Evolutionary conservation across 2,888 invertebrate genomes (phyloP), one percentile per base, ranked within the genome.

Genomic region (Drosophila mimetica): DNA sequence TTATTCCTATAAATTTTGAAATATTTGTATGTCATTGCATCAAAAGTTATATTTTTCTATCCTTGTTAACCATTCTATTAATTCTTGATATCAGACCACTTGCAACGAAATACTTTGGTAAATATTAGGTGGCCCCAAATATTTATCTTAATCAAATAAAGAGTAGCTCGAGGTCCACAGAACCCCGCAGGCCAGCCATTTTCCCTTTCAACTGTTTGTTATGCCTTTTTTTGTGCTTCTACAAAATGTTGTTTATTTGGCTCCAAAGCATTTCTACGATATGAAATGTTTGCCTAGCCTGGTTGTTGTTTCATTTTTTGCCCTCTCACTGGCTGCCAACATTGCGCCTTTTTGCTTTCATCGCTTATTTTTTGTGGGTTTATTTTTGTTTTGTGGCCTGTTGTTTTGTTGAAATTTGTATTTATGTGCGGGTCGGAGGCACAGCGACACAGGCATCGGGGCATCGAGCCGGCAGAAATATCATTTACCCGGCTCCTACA

Each of bases 341-440:
- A 79, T 54, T 66, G 66, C 63, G 53, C 63, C 53, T 63, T 61
- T 71, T 64, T 77, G 75, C 77, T 77, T 87, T 85, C 83, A 73
- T 75, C 83, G 83, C 74, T 60, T 75, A 39, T 74, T 70, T 76
- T 51, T 71, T 59, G 41, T 52, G 67, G 64, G 64, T 42, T 71
- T 60, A 53, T 60, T 65, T 74, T 74, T 67, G 52, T 63, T 57
- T 55, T 70, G 54, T 58, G 57, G 58, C 55, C 60, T 65, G 58
- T 61, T 78, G 70, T 64, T 80, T 66, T 86, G 79, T 76, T 78
- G 79, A 86, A 88, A 87, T 88, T 83, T 75, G 86, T 85, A 83
- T 85, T 88, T 85, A 88, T 85, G 86, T 80, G 71, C 65, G 77
- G 79, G 74, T 60, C 39, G 48, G 67, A 63, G 75, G 71, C 52